Percentiles rank a stretch among this genome's conserved stretches.
phyloP scores from a whole-genome alignment of 2,113 vertebrate species.

The Sprattus sprattus region DNA sequence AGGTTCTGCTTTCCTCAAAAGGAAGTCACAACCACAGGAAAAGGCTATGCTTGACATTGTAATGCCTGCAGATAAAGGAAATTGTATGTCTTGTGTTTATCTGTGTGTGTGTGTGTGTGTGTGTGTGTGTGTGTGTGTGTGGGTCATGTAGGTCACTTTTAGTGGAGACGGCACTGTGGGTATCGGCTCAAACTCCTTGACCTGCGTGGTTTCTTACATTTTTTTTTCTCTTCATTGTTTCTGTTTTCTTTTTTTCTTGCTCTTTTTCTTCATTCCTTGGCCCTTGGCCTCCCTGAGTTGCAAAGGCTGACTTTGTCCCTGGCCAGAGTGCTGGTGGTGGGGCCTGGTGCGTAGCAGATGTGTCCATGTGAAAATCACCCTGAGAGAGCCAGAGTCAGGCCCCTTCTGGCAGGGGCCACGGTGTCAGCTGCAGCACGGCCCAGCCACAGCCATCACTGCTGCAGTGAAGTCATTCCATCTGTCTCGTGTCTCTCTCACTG shows the following conservation, averaged over 20 bases:
- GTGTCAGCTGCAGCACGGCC: background rate
- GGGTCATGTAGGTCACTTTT: background rate
- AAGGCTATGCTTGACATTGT: background rate
- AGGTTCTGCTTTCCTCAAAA: conserved; percentile 30
- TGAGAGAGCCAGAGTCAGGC: background rate
- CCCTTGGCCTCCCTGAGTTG: background rate
- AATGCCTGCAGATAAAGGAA: conserved; percentile 10
- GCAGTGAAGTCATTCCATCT: conserved; percentile 4
- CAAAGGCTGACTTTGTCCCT: background rate
- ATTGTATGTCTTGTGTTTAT: background rate
- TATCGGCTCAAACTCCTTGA: background rate
- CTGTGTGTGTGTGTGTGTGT: background rate
- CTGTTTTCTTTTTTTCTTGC: background rate
- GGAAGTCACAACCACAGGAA: conserved; percentile 26
- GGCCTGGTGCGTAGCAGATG: background rate
- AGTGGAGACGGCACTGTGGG: background rate
- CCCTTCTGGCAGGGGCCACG: background rate
- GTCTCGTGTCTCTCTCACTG: background rate
- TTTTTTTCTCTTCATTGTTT: background rate
- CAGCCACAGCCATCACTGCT: background rate
- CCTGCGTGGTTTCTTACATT: background rate
- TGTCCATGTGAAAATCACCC: background rate
- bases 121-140: conserved; percentile 5
- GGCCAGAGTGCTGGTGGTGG: background rate
- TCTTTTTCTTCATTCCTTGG: background rate